phyloP scores from a whole-genome alignment of 2,797 vertebrate genomes.

The Nasua narica region DNA sequence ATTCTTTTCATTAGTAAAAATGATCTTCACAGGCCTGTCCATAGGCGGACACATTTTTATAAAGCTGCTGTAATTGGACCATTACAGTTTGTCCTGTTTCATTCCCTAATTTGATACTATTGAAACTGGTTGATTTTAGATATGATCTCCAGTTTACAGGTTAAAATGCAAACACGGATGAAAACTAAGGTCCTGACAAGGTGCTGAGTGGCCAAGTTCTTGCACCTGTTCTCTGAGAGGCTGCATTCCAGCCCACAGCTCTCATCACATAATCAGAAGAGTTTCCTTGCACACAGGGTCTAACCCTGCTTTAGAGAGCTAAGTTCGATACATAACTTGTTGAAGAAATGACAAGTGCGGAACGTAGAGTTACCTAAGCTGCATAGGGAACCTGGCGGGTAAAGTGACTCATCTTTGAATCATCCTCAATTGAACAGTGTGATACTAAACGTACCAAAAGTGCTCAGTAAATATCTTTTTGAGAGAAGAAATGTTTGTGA shows the following conservation, averaged over 20 bases:
- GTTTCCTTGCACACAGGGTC: neutral
- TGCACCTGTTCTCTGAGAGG: neutral
- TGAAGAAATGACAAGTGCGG: slow-evolving; percentile 37
- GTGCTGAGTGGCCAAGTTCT: neutral
- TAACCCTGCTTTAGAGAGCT: neutral
- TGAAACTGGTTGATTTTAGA: slow-evolving; percentile 11
- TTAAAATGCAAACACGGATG: slow-evolving; percentile 6
- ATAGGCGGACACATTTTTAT: neutral
- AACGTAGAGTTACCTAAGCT: neutral
- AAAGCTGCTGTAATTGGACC: neutral
- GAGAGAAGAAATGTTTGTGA: neutral
- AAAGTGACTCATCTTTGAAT: neutral
- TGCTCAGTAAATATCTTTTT: neutral
- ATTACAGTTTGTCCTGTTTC: neutral
- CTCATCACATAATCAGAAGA: neutral
- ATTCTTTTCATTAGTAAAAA: slow-evolving; percentile 10
- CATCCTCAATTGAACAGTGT: neutral
- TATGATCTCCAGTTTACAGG: neutral
- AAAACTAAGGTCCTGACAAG: neutral
- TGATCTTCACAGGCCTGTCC: neutral
- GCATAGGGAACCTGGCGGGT: neutral
- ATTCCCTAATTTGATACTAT: neutral
- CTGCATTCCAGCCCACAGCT: neutral
- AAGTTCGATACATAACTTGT: neutral
- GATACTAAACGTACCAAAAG: neutral